Evolutionary conservation across 2,113 vertebrate genomes (phyloP), one percentile per base, ranked within the genome.

Genomic region (Dasyurus viverrinus): DNA sequence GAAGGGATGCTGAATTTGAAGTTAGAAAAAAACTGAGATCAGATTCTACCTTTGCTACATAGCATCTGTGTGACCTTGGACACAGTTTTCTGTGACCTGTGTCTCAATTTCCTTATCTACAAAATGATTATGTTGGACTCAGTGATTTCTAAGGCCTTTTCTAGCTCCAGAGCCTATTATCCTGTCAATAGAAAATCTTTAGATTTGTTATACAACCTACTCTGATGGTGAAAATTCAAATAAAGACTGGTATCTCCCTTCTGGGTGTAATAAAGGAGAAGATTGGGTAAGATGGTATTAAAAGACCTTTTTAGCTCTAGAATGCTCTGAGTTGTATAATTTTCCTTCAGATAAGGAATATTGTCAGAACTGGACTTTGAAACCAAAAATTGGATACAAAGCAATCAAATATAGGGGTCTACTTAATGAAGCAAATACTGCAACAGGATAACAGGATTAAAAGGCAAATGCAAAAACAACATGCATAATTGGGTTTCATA

Each of bases 401-500:
- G 10, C 26, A 60, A 3, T 12, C 57, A 36, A 68, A 68, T 68
- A 10, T 12, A 68, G 57, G 57, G 94, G 90, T 84, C 91, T 46
- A 48, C 24, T 60, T 76, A n/a, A 24, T 46, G 36, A n/a, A 76
- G 54, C 96, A 96, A 97, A 92, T 48, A 48, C 90, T 92, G 54
- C 93, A 95, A 8, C 76, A 25, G 89, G 54, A 94, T 68, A 93
- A 93, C 3, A 47, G 93, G 10, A 54, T 54, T 0, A 27, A 89
- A 96, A 97, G 93, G 27, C 57, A 68, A 68, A 68, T 36, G 27
- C 30, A 68, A 68, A 68, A 68, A 27, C 57, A 68, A 14, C 27
- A 68, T 96, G 92, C 92, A 95, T 95, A 92, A 90, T 96, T 96
- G 96, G 93, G 19, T 52, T 91, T 96, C 95, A 94, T 94, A 94